Evolutionary conservation across 2,113 vertebrate species (phyloP), one percentile per base, ranked within the genome.

Genomic region (Gyps fulvus): DNA sequence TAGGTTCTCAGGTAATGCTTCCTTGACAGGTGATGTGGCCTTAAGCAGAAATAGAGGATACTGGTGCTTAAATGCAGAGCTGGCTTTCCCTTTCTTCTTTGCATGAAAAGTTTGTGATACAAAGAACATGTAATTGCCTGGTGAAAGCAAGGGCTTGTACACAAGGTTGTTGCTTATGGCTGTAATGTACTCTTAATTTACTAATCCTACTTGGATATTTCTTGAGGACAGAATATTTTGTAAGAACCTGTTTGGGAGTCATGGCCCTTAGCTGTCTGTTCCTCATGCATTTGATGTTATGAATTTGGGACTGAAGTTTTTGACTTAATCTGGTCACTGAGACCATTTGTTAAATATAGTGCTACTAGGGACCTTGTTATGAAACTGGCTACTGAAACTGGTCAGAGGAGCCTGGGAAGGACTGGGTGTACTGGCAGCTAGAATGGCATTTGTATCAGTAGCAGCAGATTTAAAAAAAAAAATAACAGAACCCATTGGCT

Each of bases 51-150:
- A 38, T 13, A 43, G 62, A 93, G 82, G 93, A 54, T 72, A 72
- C n/a, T 91, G 88, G 81, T 92, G 89, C 61, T 94, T 91, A 34
- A 58, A 88, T 93, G 84, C 93, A 96, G 89, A 94, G 87, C 84
- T 95, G 84, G 66, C 47, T 94, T 92, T 93, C 31, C 55, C 8
- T 95, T 77, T 85, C 32, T 83, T 52, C 22, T 86, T 93, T 79
- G 81, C 66, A 49, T 94, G 84, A 65, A 40, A 83, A 76, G 57
- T 57, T 32, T 50, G 67, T 92, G 90, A 69, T 84, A 42, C 13
- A 76, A 49, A 85, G 61, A 93, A 65, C 19, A 6, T 36, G 26
- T 52, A 54, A 27, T 27, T 84, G 42, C 38, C 40, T n/a, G 38
- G 65, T 94, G 54, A 73, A 95, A 76, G 85, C 42, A 23, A 54